Evolutionary conservation across 2,797 vertebrate genomes (phyloP), one percentile per base, ranked within the genome.

Genomic region (Labroides dimidiatus): DNA sequence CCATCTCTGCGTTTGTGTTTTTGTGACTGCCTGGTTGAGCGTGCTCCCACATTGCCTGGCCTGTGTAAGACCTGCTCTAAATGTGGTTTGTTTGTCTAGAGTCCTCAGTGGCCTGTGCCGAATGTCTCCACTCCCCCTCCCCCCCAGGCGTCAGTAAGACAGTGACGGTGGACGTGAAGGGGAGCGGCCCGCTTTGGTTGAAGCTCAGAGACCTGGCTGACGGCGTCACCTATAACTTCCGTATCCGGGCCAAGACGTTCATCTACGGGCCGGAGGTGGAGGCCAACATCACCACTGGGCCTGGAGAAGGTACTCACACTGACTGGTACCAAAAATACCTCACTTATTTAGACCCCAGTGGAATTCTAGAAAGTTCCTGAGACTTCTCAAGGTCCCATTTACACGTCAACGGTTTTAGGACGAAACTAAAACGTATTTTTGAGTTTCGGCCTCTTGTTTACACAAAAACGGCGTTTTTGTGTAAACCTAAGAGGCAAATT

Each of bases 141-240:
- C 91, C 91, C 52, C 23, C 94, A 97, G 98, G 98, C 1, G 95
- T 99, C 87, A 99, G 98, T 94, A 99, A 98, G 94, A 98, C 97
- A 0, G 97, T 99, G 71, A 98, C 96, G 0, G 96, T 99, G 92
- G 98, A 99, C 0, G 97, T 99, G 92, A 99, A 97, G 90, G 97
- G 96, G 10, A 93, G 73, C 64, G 95, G 94, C 72, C 96, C 97
- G 0, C 92, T 96, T 78, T 99, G 98, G 98, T 83, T 99, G 89
- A 98, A 98, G 91, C 94, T 99, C 80, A 96, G 94, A 85, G 98
- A 99, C 87, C 90, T 99, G 83, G 94, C 95, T 0, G 97, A 99
- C 21, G 96, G 97, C 0, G 86, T 96, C 81, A 99, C 96, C 0
- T 99, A 99, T 78, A 95, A 95, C 67, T 99, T 98, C 90, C 94